Base-by-base conservation (phyloP, 2,888 invertebrate species). In the Ormyrus thymus region DNA sequence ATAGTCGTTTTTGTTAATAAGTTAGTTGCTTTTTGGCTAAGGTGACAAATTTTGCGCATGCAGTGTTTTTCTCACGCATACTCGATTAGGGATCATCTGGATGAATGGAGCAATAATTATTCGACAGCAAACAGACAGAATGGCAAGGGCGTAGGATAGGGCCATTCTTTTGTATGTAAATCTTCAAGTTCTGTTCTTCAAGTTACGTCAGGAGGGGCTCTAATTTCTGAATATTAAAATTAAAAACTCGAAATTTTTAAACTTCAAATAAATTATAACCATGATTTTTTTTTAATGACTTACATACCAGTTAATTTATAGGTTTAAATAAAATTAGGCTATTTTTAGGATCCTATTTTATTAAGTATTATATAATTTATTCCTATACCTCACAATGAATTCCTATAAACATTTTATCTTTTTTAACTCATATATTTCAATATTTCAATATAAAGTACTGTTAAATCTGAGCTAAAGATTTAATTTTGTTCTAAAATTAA, bases 131-230 rank as follows among this genome's bases (percentile, higher is more conserved):
- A 87, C 87, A 88, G 89, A 88, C 87, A 88, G 88, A 88, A 89
- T 89, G 89, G 88, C 86, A 87, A 86, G 87, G 87, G 84, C 86
- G 85, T 86, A 86, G 88, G 86, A 88, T 87, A 89, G 89, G 87
- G 88, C 87, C 88, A 88, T 88, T 86, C 86, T 85, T 83, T 71
- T 76, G 15, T 79, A 71, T 29, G 29, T 29, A 71, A 75, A 66
- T 73, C 48, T 72, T 69, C 73, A 76, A 80, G 76, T 59, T 73
- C 62, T 76, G 51, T 69, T 71, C n/a, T 72, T 46, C 45, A 65
- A 9, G 11, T 79, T 64, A 62, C 29, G 45, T 46, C 10, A 45
- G 62, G 61, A 55, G 68, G 68, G 75, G 69, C 73, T 53, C 69
- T 6, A 59, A 74, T 80, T 80, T 73, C 43, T 29, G 69, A 76